Percentiles rank a stretch among this genome's conserved stretches.
phyloP scores from a whole-genome alignment of 2,797 vertebrate genomes.

The Eidolon dupreanum region DNA sequence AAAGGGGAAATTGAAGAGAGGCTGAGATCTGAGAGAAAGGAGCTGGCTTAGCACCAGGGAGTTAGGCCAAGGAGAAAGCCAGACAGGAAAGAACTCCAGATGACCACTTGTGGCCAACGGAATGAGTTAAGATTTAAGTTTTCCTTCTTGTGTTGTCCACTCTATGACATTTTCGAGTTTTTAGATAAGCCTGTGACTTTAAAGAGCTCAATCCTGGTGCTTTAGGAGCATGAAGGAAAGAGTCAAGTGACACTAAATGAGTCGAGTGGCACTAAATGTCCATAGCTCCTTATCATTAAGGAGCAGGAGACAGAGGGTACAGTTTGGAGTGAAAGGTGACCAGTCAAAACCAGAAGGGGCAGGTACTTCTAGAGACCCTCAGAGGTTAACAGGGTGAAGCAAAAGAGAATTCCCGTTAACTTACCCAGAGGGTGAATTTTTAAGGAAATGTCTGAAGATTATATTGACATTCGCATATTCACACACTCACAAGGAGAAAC shows the following conservation, averaged over 20 bases:
- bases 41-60: accelerated
- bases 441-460: background rate
- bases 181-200: background rate
- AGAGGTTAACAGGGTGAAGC: background rate
- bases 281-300: too few species aligned
- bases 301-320: background rate
- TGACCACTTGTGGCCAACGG: background rate
- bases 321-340: background rate
- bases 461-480: too few species aligned
- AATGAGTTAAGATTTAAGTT: background rate
- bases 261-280: too few species aligned
- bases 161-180: background rate
- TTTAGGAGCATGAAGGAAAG: background rate
- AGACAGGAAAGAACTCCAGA: too few species aligned
- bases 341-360: background rate
- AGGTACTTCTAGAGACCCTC: background rate
- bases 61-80: background rate
- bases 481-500: background rate
- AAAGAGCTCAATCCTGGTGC: background rate
- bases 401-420: background rate
- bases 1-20: background rate
- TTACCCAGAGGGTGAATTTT: background rate
- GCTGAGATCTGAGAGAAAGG: background rate
- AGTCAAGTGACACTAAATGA: background rate
- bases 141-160: background rate